Evolutionary conservation across 2,888 invertebrate species (phyloP).

Genomic region (Agrilus cyanescens): DNA sequence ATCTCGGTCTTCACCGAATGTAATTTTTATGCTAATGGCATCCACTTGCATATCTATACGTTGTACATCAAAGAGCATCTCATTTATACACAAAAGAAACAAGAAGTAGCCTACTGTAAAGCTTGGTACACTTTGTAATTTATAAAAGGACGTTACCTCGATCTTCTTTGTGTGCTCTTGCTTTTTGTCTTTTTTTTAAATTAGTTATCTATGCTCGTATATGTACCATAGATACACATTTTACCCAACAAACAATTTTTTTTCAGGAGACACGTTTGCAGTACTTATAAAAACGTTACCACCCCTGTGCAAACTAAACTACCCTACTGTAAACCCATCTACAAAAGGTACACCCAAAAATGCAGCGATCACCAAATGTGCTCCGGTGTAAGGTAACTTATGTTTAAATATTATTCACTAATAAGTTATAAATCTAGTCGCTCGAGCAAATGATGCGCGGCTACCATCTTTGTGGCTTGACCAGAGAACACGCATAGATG

Average conservation of each 20-base stretch:
- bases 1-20: no score
- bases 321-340: constrained; percentile 41
- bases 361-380: constrained; percentile 42
- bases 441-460: no score
- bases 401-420: constrained; percentile 5
- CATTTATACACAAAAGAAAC: no score
- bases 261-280: constrained; percentile 43
- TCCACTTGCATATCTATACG: no score
- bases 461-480: background rate
- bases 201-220: no score
- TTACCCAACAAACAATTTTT: constrained; percentile 11
- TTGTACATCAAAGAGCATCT: no score
- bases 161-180: no score
- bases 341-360: constrained; percentile 39
- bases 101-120: no score
- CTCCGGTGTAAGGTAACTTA: constrained; percentile 36
- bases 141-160: no score
- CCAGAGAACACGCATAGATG: background rate
- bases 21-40: no score
- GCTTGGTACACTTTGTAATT: no score
- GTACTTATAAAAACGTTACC: constrained; percentile 37
- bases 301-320: constrained; percentile 41
- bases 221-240: background rate
- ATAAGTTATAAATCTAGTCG: background rate
- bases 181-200: no score